Base-by-base conservation (phyloP, 2,797 vertebrate genomes). In the Alcedo quadribrachys region DNA sequence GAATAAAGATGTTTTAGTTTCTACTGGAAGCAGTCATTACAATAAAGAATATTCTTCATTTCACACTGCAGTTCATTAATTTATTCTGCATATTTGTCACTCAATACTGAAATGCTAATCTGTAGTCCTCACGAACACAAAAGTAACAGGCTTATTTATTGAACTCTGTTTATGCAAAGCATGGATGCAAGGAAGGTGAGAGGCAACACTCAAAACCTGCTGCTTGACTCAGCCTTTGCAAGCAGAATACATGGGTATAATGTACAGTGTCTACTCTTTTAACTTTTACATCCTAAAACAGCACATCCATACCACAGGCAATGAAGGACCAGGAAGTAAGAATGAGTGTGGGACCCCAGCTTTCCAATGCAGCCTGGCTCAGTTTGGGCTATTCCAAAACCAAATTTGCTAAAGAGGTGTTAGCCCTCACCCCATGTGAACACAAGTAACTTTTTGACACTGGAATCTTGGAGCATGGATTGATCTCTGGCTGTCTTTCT, bases 1-100 rank as follows among this genome's bases (percentile, higher is more conserved):
- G 22, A 85, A 77, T 75, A 96, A 93, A 69, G 33, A 13, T 86
- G 46, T 90, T 95, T 90, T 81, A 54, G 43, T 79, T 94, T 85
- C 85, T 95, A 40, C 74, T 96, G 76, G 87, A 85, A 79, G 8
- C 28, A 78, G 62, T 54, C 69, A 33, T 71, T 79, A 35, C 12
- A 40, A 50, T 78, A 28, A 88, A 51, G 46, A 71, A 76, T 82
- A 68, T 8, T 68, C 32, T 79, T 84, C 27, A 78, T 68, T 87
- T 81, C 37, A 55, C 12, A 67, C 27, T 86, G 21, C 45, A 71
- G 15, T 85, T 80, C 46, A 22, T 75, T 57, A 62, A 65, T 85
- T 82, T 83, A 74, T 84, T 87, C 28, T 50, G 8, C 12, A n/a
- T 71, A 74, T 65, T 66, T 8, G 2, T 80, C 46, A 55, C 46